Evolutionary conservation across 1,140 invertebrate species (phyloP), one percentile per base, ranked within the genome.

Genomic region (Drosophila sturtevanti): DNA sequence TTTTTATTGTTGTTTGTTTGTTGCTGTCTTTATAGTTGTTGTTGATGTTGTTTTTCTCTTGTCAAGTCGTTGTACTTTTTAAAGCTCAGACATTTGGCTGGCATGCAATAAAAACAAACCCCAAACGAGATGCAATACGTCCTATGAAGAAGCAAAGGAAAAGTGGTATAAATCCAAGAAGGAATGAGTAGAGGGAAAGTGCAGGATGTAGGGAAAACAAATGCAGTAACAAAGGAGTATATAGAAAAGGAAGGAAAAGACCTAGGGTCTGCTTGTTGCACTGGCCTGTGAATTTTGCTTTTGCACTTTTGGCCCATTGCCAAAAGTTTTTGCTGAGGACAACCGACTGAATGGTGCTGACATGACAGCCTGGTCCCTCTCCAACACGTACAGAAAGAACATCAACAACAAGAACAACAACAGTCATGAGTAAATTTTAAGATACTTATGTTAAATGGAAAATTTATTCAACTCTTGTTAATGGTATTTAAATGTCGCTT

Each of bases 91-190:
- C 82, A 86, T 74, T 72, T 82, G 41, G 41, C 16, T 87, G 74
- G 79, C 75, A 86, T 69, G 72, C 72, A 81, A 81, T 81, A 78
- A 86, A 81, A 81, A 58, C 81, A 86, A 80, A 59, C 59, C 77
- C 65, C 73, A 14, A 61, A 38, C 31, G 35, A 59, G 34, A 35
- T 35, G 18, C n/a, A 22, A 22, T 16, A 9, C 38, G 16, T 22
- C 37, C 21, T 21, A 38, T 12, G 21, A 11, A 74, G 55, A 27
- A 38, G 41, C 54, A 41, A 65, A 61, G 44, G 55, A 63, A 79
- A 74, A 69, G 62, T 34, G 67, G 27, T 48, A 18, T 22, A 35
- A 34, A 34, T 63, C 41, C 9, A 9, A 11, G 2, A 21, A 16
- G 21, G 11, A 6, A 9, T 10, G 9, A 21, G 0, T n/a, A 48